These are phyloP conservation scores for Calameuta filiformis DNA, from an alignment of 2,888 invertebrate species.

Conservation along the genomic window DNA sequence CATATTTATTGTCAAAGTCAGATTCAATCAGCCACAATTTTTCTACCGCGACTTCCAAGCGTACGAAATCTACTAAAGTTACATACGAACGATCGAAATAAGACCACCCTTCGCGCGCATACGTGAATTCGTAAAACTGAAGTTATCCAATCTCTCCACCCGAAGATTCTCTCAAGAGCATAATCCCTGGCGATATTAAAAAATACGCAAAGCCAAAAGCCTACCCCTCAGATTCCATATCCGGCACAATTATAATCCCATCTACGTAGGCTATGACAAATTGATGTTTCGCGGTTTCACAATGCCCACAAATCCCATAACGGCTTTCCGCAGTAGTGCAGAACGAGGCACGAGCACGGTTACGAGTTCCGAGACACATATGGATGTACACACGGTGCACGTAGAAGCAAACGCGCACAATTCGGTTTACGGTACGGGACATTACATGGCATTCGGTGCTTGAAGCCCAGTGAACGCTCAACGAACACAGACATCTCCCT, in stretches of 20 bases:
- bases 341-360: neutral
- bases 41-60: neutral
- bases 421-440: neutral
- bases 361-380: neutral
- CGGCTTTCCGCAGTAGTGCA: neutral
- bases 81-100: neutral
- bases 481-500: neutral
- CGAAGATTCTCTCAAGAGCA: neutral
- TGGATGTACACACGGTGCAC: neutral
- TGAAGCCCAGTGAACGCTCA: neutral
- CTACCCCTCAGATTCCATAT: neutral
- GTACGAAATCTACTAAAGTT: neutral
- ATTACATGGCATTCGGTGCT: neutral
- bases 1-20: too few species aligned
- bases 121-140: neutral
- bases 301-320: slow-evolving; percentile 2
- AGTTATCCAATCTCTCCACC: neutral
- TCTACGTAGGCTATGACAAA: neutral
- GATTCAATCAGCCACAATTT: neutral
- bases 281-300: slow-evolving; percentile 2
- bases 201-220: neutral
- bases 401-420: neutral
- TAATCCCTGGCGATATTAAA: neutral
- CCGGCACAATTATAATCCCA: slow-evolving; percentile 3
- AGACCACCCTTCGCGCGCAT: neutral